Base-by-base conservation (phyloP, 2,888 invertebrate species). In the Eudemis profundana region DNA sequence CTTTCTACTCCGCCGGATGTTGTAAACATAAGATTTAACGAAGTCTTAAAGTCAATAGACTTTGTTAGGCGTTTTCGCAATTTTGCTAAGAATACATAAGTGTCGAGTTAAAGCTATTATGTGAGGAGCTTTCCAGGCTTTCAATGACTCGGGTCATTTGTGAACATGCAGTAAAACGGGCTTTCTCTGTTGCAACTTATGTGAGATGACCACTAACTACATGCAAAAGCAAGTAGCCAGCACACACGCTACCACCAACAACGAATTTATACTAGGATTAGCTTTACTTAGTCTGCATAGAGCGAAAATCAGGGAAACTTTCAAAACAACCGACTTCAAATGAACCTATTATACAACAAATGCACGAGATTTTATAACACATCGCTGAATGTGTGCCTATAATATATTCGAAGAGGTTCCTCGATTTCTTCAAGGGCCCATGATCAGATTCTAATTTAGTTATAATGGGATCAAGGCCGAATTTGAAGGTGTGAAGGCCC, bases 71-170 rank as follows among this genome's bases (percentile, higher is more conserved):
- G 23, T 23, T 64, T 36, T 57, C 40, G 27, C 17, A 27, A n/a
- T 46, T 40, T 59, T 44, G 14, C n/a, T 17, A 40, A 44, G 44
- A 59, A 44, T 46, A 23, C 17, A 27, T 53, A 38, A 53, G 38
- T 23, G 51, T 27, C 38, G 15, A 38, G 36, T 36, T 40, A 21
- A 33, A 42, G 47, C 51, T 36, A 38, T 59, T 38, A 38, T 56
- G 46, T 12, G 51, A 44, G 59, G 38, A 65, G 64, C 64, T 65
- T 65, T 65, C 59, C 59, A 51, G 51, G 38, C 51, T 59, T 64
- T 36, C 63, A 64, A 59, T 51, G 51, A 44, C 23, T 15, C 23
- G 38, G 33, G 17, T 64, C 42, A 44, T 44, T 40, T 42, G 33
- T 21, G 42, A n/a, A 59, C 23, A 14, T 44, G 50, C 27, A 33